These are phyloP conservation scores for Burhinus bistriatus DNA, from an alignment of 2,113 vertebrate species.

Conservation along the genomic window DNA sequence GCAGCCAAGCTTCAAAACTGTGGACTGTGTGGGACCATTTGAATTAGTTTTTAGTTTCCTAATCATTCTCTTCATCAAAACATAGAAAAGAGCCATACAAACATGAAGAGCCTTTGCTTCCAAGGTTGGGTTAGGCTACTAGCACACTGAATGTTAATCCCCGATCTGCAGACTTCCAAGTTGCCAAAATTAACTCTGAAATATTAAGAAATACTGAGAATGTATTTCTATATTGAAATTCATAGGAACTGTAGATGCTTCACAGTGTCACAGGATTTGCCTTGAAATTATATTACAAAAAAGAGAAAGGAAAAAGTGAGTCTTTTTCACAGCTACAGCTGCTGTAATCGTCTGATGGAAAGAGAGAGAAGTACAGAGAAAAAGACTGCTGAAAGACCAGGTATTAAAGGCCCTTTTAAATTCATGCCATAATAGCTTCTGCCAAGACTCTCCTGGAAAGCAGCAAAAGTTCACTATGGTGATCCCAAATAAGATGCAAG, in stretches of 20 bases:
- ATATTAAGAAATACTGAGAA: not conserved
- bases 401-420: not conserved
- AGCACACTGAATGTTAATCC: not conserved
- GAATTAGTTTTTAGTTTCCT: not conserved
- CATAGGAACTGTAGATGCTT: not conserved
- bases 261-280: not conserved
- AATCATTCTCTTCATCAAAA: not conserved
- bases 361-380: not conserved
- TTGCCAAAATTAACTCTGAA: not conserved
- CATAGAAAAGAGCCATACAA: not conserved
- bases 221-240: not conserved
- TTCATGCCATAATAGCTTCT: not conserved
- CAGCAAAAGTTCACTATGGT: not conserved
- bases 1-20: not conserved
- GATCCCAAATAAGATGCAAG: not conserved
- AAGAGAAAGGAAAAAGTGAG: conserved; percentile 8
- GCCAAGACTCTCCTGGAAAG: not conserved
- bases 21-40: not conserved
- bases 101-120: not conserved
- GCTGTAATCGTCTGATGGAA: not conserved
- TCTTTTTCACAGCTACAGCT: not conserved
- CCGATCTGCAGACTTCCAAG: not conserved
- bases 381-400: not conserved
- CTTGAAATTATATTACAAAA: not conserved
- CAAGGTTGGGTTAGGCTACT: not conserved